These are phyloP conservation scores for Columba livia DNA, from an alignment of 2,113 vertebrate species.

Conservation along the genomic window DNA sequence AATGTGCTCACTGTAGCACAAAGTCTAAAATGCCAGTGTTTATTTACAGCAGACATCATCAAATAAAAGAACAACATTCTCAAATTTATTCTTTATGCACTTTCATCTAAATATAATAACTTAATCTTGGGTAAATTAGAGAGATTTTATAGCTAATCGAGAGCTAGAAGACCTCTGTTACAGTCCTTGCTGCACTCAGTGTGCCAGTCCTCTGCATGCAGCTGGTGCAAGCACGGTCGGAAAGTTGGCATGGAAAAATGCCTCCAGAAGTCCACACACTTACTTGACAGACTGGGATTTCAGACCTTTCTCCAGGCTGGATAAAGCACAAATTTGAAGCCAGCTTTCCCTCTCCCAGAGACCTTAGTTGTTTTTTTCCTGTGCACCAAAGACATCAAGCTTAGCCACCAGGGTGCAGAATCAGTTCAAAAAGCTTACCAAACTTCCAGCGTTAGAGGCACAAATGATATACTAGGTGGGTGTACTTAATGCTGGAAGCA, in stretches of 20 bases:
- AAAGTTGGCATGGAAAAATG: not conserved
- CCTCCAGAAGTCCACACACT: accelerated
- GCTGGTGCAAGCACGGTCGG: not conserved
- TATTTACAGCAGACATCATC: not conserved
- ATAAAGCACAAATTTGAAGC: not conserved
- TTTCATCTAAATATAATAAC: not conserved
- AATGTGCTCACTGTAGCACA: not conserved
- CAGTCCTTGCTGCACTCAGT: not conserved
- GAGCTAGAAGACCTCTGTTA: not conserved
- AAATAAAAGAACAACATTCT: not conserved
- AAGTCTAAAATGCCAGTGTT: not conserved
- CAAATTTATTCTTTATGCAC: not conserved
- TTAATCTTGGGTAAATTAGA: not conserved
- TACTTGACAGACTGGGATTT: not conserved
- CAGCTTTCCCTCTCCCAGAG: not conserved
- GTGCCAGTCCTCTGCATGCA: not conserved
- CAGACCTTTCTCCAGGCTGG: not conserved
- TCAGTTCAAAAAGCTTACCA: not conserved
- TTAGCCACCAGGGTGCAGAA: not conserved
- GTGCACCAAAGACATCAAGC: not conserved
- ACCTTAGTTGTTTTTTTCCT: not conserved
- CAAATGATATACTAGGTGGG: not conserved
- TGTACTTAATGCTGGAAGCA: not conserved
- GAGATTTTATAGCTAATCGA: not conserved
- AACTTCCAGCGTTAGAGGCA: not conserved